A percentile compares a stretch with the other conserved stretches of the same genome.
Evolutionary conservation across 2,113 vertebrate species (phyloP).

Genomic region (Heterocephalus glaber): DNA sequence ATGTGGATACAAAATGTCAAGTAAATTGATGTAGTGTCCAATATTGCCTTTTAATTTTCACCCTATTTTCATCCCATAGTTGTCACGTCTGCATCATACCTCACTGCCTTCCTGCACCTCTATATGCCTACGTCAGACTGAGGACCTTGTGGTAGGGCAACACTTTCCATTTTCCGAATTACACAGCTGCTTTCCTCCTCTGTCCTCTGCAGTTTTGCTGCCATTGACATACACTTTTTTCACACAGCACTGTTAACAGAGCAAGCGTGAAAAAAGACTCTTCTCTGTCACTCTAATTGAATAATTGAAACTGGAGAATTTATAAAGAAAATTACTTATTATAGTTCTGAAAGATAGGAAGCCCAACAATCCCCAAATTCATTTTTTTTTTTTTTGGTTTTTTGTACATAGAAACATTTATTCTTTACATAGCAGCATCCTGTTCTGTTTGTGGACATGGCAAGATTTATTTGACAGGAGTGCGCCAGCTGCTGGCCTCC

Average conservation of each 20-base stretch:
- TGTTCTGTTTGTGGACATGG: background rate
- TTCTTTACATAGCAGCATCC: background rate
- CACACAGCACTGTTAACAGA: background rate
- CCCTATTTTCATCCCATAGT: rapidly evolving
- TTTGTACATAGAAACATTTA: background rate
- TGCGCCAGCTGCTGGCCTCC: rapidly evolving
- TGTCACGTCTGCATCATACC: rapidly evolving
- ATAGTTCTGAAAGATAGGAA: background rate
- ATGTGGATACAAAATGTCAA: background rate
- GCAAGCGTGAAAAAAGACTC: background rate
- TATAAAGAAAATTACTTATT: background rate
- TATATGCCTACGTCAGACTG: background rate
- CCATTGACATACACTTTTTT: background rate
- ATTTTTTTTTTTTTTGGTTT: too few relatives aligned
- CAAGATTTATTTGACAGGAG: background rate
- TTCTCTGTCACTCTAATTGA: background rate
- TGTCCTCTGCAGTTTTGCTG: too few relatives aligned
- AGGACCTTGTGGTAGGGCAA: rapidly evolving
- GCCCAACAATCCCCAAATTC: too few relatives aligned
- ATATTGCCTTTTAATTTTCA: background rate
- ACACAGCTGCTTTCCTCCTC: background rate
- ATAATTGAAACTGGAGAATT: background rate
- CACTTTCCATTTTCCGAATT: rapidly evolving
- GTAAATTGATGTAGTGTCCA: background rate
- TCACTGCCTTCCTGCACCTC: background rate